Percentiles rank a stretch among this genome's conserved stretches.
These are phyloP conservation scores for Micropterix aruncella DNA, from an alignment of 2,888 invertebrate species.

Conservation along the genomic window DNA sequence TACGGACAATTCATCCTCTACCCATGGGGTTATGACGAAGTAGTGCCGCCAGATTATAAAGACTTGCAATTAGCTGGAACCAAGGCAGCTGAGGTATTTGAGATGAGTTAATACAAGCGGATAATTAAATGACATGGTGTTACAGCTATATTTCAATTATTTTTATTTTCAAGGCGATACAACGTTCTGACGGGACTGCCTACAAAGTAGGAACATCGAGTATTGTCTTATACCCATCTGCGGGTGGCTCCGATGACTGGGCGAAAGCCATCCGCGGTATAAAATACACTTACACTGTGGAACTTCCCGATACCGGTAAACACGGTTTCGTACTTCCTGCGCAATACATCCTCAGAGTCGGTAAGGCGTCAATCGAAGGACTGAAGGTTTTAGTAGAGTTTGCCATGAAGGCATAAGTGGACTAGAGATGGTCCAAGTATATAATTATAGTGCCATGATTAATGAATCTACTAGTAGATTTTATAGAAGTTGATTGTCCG, in stretches of 20 bases:
- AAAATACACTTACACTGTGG: conserved; percentile 82
- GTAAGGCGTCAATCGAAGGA: conserved; percentile 60
- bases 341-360: conserved; percentile 57
- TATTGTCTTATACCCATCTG: conserved; percentile 62
- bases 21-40: conserved; percentile 74
- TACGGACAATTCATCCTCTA: conserved; percentile 77
- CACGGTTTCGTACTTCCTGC: conserved; percentile 83
- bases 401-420: background rate
- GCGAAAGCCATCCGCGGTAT: conserved; percentile 71
- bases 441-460: too few species aligned
- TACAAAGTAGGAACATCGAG: conserved; percentile 70
- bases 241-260: conserved; percentile 84
- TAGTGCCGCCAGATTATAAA: conserved; percentile 52
- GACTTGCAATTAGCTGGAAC: conserved; percentile 58
- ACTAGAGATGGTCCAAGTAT: too few species aligned
- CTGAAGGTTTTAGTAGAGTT: conserved; percentile 42
- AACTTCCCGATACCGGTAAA: conserved; percentile 71
- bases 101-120: background rate
- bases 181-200: conserved; percentile 38
- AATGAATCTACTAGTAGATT: too few species aligned
- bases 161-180: conserved; percentile 46
- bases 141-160: background rate
- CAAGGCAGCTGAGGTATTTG: conserved; percentile 47
- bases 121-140: conserved; percentile 1
- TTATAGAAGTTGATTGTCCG: too few species aligned